phyloP scores from a whole-genome alignment of 2,113 vertebrate genomes.

The Chloropsis cyanopogon region DNA sequence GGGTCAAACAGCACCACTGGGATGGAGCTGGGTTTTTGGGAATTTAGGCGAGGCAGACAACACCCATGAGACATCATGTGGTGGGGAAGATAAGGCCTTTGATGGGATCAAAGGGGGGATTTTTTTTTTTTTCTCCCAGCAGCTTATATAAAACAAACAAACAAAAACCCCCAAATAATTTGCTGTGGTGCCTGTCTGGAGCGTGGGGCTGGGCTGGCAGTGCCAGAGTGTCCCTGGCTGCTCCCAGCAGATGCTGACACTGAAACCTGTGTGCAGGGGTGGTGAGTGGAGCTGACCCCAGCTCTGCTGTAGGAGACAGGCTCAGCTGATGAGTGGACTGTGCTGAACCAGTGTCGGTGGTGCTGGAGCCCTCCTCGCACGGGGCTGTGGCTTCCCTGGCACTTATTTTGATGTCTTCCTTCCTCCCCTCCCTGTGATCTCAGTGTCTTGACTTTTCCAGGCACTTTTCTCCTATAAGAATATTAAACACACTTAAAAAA shows the following conservation, averaged over 20 bases:
- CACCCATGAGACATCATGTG: background rate
- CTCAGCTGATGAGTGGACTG: rapidly evolving
- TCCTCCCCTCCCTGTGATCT: background rate
- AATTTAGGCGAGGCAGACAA: background rate
- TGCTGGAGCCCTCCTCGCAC: background rate
- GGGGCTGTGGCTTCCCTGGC: background rate
- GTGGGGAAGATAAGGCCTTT: background rate
- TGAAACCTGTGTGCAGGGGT: background rate
- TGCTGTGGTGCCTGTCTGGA: background rate
- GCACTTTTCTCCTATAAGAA: conserved; percentile 23
- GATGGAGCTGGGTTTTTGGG: background rate
- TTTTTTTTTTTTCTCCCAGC: background rate
- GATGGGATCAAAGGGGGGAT: background rate
- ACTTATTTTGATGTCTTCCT: background rate
- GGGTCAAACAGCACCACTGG: background rate
- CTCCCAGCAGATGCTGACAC: background rate
- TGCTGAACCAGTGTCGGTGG: rapidly evolving
- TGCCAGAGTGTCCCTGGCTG: background rate
- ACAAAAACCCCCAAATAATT: background rate
- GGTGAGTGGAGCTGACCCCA: background rate
- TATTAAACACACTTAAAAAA: conserved; percentile 56
- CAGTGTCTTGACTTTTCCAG: conserved; percentile 15
- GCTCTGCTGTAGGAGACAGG: background rate
- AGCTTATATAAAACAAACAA: background rate
- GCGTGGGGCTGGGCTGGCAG: background rate